These are phyloP conservation scores for pig (Sus scrofa) DNA, from an alignment of 2,113 vertebrate species.

Conservation along the genomic window DNA sequence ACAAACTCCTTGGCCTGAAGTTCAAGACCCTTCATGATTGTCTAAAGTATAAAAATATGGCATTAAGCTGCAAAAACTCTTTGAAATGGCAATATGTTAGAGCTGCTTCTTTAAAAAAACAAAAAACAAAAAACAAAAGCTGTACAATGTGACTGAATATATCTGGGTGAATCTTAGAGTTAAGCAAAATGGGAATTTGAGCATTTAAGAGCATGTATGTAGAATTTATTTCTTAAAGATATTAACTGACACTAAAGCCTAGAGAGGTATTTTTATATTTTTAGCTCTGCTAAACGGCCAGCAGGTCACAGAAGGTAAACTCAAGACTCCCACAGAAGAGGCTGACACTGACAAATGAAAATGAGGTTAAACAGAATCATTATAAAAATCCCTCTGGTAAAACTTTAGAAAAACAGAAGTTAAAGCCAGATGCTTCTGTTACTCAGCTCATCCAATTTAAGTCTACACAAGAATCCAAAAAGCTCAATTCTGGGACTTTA, in stretches of 20 bases:
- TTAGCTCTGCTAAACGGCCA: constrained; percentile 69
- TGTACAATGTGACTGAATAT: not conserved
- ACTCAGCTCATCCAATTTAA: constrained; percentile 58
- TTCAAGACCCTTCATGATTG: not conserved
- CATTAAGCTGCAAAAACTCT: not conserved
- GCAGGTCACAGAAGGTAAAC: constrained; percentile 70
- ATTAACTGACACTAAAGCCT: constrained; percentile 51
- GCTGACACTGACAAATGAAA: constrained; percentile 81
- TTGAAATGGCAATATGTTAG: not conserved
- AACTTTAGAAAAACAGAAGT: constrained; percentile 63
- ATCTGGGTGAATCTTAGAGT: not conserved
- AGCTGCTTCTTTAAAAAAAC: constrained; percentile 35
- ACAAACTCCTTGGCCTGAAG: not conserved
- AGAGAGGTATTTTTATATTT: constrained; percentile 64
- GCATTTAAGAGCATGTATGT: constrained; percentile 11
- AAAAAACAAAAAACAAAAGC: too few relatives aligned
- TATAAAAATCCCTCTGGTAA: constrained; percentile 77
- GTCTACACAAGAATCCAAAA: constrained; percentile 52
- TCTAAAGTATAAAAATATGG: not conserved
- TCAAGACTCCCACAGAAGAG: constrained; percentile 64
- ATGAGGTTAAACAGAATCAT: constrained; percentile 70
- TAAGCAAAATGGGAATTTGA: constrained; percentile 33
- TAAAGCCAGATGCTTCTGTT: constrained; percentile 64
- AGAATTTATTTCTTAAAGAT: constrained; percentile 41
- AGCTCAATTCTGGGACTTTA: constrained; percentile 20